Percentiles rank a stretch among this genome's conserved stretches.
These are phyloP conservation scores for Bostrychus sinensis DNA, from an alignment of 2,113 vertebrate species.

Conservation along the genomic window DNA sequence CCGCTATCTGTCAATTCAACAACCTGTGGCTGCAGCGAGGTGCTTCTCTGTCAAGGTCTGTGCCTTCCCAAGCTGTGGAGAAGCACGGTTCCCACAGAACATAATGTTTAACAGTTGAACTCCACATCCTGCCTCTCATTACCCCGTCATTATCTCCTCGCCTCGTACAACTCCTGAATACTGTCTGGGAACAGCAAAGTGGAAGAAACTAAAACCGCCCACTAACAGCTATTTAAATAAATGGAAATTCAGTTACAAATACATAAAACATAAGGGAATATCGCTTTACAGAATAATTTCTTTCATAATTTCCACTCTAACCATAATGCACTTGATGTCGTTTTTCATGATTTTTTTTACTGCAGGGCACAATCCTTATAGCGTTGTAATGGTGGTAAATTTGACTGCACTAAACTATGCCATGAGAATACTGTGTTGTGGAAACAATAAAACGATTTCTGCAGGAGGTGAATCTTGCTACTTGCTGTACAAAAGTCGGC, in stretches of 20 bases:
- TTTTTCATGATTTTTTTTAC: background rate
- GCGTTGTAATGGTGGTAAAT: constrained; percentile 1
- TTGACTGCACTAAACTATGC: background rate
- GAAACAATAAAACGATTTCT: background rate
- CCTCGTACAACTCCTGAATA: background rate
- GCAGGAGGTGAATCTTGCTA: background rate
- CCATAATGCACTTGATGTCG: background rate
- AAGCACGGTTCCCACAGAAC: constrained; percentile 26
- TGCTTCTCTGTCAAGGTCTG: constrained; percentile 39
- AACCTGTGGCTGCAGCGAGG: constrained; percentile 68
- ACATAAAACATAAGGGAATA: background rate
- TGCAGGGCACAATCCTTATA: background rate
- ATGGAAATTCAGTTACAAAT: background rate
- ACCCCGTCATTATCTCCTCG: constrained; percentile 16
- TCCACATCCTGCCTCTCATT: constrained; percentile 34
- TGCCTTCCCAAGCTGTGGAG: constrained; percentile 22
- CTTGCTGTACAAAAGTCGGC: background rate
- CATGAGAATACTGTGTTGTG: background rate
- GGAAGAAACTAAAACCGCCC: background rate
- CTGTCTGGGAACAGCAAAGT: constrained; percentile 10
- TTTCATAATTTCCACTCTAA: background rate
- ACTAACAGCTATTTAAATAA: background rate
- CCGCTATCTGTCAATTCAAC: constrained; percentile 66
- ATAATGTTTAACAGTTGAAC: constrained; percentile 40
- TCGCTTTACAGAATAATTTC: background rate